Conservation (phyloP, 53 echinoderm and acorn worm genomes). For the Glandiceps talaboti region DNA sequence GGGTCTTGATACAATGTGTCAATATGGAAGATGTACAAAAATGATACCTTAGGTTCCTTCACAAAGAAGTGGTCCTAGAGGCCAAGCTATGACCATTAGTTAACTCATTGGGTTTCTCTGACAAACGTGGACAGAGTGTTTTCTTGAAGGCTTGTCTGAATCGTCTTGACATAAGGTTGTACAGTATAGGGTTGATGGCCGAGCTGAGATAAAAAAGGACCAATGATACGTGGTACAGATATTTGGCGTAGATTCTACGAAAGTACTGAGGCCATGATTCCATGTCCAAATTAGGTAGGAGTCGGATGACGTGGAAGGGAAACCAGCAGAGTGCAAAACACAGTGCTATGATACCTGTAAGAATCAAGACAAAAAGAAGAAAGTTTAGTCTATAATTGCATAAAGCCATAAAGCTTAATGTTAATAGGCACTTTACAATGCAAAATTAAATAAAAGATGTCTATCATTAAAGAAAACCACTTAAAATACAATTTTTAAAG, state of each 20-base stretch:
- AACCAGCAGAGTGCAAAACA: slow-evolving; percentile 90
- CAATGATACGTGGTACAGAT: slow-evolving; percentile 77
- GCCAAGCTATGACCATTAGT: background rate
- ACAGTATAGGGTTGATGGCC: slow-evolving; percentile 81
- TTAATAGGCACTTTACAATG: background rate
- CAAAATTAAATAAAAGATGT: background rate
- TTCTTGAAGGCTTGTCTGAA: slow-evolving; percentile 71
- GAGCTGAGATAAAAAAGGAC: slow-evolving; percentile 74
- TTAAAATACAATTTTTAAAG: no score
- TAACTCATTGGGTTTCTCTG: background rate
- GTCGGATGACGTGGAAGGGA: slow-evolving; percentile 87
- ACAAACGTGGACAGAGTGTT: slow-evolving; percentile 19
- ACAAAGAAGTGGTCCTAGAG: background rate
- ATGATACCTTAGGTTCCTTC: background rate
- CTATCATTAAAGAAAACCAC: no score
- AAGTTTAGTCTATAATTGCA: background rate
- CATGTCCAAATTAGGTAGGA: slow-evolving; percentile 55
- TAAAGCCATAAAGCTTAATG: background rate
- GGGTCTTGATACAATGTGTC: background rate
- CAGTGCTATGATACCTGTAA: slow-evolving; percentile 71
- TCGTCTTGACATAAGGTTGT: slow-evolving; percentile 89
- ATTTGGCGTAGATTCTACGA: slow-evolving; percentile 39
- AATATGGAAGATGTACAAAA: background rate
- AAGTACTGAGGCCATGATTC: slow-evolving; percentile 40
- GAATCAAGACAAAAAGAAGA: background rate